Conservation (phyloP, 2,113 vertebrate species). For the Eleginops maclovinus region DNA sequence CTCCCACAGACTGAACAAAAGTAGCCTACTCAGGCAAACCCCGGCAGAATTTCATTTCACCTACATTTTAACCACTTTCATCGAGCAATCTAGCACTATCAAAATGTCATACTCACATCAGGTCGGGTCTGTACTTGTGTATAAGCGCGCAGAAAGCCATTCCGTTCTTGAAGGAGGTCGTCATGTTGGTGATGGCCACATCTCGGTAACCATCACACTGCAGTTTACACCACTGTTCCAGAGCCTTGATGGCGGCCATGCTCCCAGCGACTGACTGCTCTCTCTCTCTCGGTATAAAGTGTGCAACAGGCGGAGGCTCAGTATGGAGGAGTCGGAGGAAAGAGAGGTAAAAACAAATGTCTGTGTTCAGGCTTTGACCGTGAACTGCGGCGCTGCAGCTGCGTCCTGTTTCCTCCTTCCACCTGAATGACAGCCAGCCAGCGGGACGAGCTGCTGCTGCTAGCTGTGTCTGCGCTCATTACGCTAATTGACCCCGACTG, state of each 20-base stretch:
- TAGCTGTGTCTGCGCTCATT: conserved; percentile 37
- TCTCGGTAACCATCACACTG: conserved; percentile 93
- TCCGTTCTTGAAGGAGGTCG: conserved; percentile 94
- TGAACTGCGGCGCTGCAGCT: conserved; percentile 66
- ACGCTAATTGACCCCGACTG: conserved; percentile 52
- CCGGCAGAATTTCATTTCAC: not conserved
- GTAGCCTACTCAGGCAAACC: not conserved
- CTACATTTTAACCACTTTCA: not conserved
- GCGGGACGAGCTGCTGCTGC: not conserved
- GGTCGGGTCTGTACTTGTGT: conserved; percentile 93
- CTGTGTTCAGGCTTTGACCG: conserved; percentile 13
- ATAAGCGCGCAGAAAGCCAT: conserved; percentile 97
- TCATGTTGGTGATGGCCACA: conserved; percentile 95
- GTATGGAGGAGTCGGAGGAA: conserved; percentile 32
- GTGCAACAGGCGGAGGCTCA: conserved; percentile 31
- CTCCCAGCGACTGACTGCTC: not conserved
- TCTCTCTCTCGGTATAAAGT: not conserved
- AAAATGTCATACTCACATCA: conserved; percentile 88
- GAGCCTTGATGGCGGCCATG: conserved; percentile 93
- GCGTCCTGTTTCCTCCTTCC: conserved; percentile 72
- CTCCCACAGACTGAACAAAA: too few relatives aligned
- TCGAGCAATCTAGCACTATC: too few relatives aligned
- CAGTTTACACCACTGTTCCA: conserved; percentile 93
- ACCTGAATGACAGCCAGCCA: conserved; percentile 20
- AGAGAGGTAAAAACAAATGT: conserved; percentile 13